Evolutionary conservation across 2,113 vertebrate genomes (phyloP), one percentile per base, ranked within the genome.

Genomic region (Bostrychus sinensis): DNA sequence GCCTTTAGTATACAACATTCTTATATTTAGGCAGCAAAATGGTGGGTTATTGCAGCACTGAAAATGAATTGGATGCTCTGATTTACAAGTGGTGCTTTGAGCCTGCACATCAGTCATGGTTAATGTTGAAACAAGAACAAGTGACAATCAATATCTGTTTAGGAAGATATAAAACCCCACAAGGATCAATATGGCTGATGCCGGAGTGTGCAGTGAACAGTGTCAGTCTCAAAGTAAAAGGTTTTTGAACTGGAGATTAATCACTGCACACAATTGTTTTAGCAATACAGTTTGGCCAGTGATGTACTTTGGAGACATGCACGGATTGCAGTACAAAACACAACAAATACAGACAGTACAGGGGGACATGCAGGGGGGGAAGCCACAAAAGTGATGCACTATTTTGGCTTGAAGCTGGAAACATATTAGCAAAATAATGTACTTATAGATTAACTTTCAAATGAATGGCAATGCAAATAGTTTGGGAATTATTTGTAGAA

Each of bases 281-380:
- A 26, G 43, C 57, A 7, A 6, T 16, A 59, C 22, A 16, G 56
- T 12, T 41, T 53, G 81, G 74, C 85, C 88, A 61, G 88, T 83
- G 66, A 88, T 87, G 83, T 79, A 90, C 64, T 78, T 19, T 22
- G 61, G 32, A 19, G 39, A 58, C 57, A 67, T 3, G 48, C 16
- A 62, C 20, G 53, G 37, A 54, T 20, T 23, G 50, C 41, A 42
- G 42, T 17, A 22, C 55, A 14, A 48, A 61, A 14, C 13, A 45
- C 14, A 4, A 76, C 72, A 86, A 46, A 53, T 71, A 77, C 76
- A 43, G 2, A 78, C 39, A 51, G 5, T 5, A 79, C 76, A 61
- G 54, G 70, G 23, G 16, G 48, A 66, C 86, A 86, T 88, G 86
- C 88, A 83, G 34, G 17, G 69, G 67, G 37, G 67, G 32, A 62